Conservation (phyloP, 1,140 invertebrate genomes). For the Megathymus violae region DNA sequence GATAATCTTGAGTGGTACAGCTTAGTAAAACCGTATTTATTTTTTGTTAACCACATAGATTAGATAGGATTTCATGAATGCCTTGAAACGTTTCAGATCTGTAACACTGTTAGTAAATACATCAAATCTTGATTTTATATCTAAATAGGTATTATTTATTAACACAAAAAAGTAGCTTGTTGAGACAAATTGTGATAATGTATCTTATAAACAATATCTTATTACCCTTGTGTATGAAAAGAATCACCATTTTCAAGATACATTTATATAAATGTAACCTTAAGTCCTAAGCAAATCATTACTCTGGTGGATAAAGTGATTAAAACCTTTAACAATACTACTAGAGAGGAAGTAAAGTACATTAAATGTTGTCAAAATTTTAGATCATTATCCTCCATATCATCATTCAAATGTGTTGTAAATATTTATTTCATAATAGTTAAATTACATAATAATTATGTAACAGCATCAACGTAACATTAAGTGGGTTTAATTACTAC, state of each 20-base stretch:
- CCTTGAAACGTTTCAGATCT: constrained; percentile 12
- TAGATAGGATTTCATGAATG: constrained; percentile 3
- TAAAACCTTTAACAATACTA: constrained; percentile 1
- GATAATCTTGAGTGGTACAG: too few species aligned
- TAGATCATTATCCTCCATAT: not conserved
- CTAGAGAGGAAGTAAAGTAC: constrained; percentile 17
- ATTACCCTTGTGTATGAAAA: constrained; percentile 2
- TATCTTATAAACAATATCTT: not conserved
- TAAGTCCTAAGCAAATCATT: constrained; percentile 13
- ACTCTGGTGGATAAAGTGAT: constrained; percentile 8
- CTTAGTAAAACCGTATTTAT: too few species aligned
- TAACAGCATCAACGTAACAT: not conserved
- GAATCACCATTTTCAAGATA: constrained; percentile 13
- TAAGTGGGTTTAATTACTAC: not conserved
- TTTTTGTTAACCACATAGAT: too few species aligned
- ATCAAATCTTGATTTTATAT: constrained; percentile 25
- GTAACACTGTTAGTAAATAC: not conserved
- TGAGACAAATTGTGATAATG: constrained; percentile 6
- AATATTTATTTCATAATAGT: constrained; percentile 9
- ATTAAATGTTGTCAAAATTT: constrained; percentile 1
- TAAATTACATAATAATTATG: not conserved
- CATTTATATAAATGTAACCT: constrained; percentile 6
- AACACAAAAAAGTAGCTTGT: constrained; percentile 4
- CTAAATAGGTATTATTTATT: constrained; percentile 12
- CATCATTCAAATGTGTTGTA: too few species aligned